Evolutionary conservation across 1,140 invertebrate genomes (phyloP).

Genomic region (Plutomurus gul): DNA sequence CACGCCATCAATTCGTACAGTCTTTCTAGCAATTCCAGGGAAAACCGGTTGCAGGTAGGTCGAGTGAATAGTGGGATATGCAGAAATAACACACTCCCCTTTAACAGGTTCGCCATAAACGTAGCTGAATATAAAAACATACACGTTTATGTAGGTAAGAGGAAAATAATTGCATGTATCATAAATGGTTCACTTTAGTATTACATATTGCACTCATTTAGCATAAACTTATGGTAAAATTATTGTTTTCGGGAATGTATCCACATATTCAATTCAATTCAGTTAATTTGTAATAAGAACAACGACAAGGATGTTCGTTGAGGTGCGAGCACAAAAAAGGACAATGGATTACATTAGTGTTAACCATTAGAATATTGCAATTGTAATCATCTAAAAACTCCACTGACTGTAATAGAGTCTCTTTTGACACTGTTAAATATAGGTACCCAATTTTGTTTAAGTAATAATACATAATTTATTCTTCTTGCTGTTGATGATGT

Average conservation of each 20-base stretch:
- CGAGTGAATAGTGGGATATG: constrained; percentile 76
- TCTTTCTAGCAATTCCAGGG: constrained; percentile 74
- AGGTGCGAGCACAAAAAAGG: background rate
- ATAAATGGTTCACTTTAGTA: background rate
- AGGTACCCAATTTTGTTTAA: no score
- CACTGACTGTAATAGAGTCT: no score
- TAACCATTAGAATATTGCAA: background rate
- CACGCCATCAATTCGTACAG: constrained; percentile 77
- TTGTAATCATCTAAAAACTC: background rate
- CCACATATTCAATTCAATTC: constrained; percentile 19
- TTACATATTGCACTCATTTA: constrained; percentile 10
- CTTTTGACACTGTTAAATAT: no score
- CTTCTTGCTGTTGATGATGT: no score
- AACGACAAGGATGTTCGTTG: background rate
- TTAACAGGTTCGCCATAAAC: constrained; percentile 81
- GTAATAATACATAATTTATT: no score
- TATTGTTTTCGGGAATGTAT: background rate
- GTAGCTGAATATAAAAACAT: constrained; percentile 62
- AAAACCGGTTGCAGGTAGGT: constrained; percentile 78
- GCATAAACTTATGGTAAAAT: constrained; percentile 17
- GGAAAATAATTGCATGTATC: background rate
- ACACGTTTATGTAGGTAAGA: no score
- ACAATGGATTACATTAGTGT: background rate
- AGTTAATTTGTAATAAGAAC: background rate
- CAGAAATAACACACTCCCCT: constrained; percentile 75